Percentiles rank a stretch among this genome's conserved stretches.
Conservation (phyloP, 2,888 invertebrate genomes). For the Ephialtes manifestator region DNA sequence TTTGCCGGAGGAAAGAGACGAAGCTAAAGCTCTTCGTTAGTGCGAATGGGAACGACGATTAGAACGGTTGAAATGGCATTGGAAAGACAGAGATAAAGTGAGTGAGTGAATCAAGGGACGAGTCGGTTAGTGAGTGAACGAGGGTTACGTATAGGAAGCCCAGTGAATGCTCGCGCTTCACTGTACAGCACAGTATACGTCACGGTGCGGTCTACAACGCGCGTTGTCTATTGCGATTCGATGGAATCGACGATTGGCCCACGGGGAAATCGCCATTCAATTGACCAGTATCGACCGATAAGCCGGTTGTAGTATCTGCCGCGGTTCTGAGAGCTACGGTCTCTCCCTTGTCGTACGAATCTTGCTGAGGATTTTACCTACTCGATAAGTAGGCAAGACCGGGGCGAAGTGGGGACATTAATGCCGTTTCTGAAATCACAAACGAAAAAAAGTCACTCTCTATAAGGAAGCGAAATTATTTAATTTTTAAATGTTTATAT, state of each 20-base stretch:
- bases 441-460: no score
- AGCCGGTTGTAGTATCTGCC: slow-evolving; percentile 50
- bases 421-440: no score
- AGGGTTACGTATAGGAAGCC: slow-evolving; percentile 18
- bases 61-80: slow-evolving; percentile 52
- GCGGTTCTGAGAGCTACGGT: slow-evolving; percentile 34
- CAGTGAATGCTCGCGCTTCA: slow-evolving; percentile 33
- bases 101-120: slow-evolving; percentile 50
- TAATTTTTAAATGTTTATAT: no score
- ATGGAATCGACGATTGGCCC: slow-evolving; percentile 80
- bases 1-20: slow-evolving; percentile 46
- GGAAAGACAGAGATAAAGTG: slow-evolving; percentile 60
- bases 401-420: no score
- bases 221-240: slow-evolving; percentile 80
- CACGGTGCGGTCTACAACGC: slow-evolving; percentile 72
- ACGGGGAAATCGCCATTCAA: slow-evolving; percentile 83
- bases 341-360: slow-evolving; percentile 22
- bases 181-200: slow-evolving; percentile 20
- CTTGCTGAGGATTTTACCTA: slow-evolving; percentile 43
- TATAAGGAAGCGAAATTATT: no score
- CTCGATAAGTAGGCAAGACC: not conserved
- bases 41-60: slow-evolving; percentile 36
- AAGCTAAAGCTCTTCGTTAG: slow-evolving; percentile 21
- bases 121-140: slow-evolving; percentile 39
- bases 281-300: slow-evolving; percentile 79